Evolutionary conservation across 2,113 vertebrate genomes (phyloP), one percentile per base, ranked within the genome.

Genomic region (Pagrus major): DNA sequence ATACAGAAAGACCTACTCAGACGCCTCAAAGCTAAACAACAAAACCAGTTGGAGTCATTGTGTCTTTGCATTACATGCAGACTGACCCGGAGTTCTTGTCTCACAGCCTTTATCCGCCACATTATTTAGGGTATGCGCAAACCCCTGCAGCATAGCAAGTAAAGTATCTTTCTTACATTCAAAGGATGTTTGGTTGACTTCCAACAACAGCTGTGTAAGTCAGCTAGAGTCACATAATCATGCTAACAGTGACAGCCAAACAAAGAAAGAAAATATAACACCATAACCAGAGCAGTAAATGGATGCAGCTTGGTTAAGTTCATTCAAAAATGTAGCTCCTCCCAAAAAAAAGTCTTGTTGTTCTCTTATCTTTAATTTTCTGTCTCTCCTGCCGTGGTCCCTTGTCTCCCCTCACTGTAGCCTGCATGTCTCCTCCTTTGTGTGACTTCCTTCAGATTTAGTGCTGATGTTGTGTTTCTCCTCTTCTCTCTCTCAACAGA

Each of bases 91-190:
- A 94, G 93, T 95, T 95, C 91, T 90, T 92, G 92, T 92, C 86
- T 81, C 71, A 91, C 94, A 94, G 95, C 91, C n/a, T 96, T 96
- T 95, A 94, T 96, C 21, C 46, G 2, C 8, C 14, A 94, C 92
- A 95, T 95, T 93, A 89, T 96, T n/a, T 92, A 18, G 23, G 16
- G 20, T 66, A n/a, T 33, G 47, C 52, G 33, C 31, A 35, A 33
- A 66, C 44, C 42, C 44, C 7, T 47, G 31, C 6, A 49, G 37
- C 41, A 52, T 16, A 47, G 51, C 5, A 1, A 49, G 61, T 2
- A n/a, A n/a, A 15, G 9, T 56, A 4, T 18, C 46, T 41, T 46
- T 49, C 20, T 37, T 25, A 33, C 3, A 29, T 5, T 37, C 25
- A n/a, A n/a, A 64, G 18, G 9, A 46, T 20, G 23, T 42, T 14